A percentile compares a stretch with the other conserved stretches of the same genome.
Conservation (phyloP, 1,140 invertebrate genomes). For the Paramacrobiotus metropolitanus region DNA sequence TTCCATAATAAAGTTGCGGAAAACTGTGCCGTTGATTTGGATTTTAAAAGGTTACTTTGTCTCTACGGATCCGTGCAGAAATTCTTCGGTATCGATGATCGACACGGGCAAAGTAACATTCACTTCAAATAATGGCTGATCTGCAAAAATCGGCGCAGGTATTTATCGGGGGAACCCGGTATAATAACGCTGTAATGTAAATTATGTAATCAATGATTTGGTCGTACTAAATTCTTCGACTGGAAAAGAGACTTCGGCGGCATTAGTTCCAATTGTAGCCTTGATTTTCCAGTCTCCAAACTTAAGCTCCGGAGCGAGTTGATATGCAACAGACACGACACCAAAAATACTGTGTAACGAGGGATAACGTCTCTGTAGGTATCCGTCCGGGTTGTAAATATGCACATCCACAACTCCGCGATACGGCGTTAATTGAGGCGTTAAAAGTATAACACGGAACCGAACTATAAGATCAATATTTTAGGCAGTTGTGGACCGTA, state of each 20-base stretch:
- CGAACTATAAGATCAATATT: slow-evolving; percentile 23
- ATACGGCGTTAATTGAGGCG: slow-evolving; percentile 25
- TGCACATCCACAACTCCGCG: slow-evolving; percentile 27
- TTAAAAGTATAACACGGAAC: slow-evolving; percentile 25
- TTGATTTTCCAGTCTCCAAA: not conserved
- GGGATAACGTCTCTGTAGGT: not conserved
- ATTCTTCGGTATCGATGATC: slow-evolving; percentile 58
- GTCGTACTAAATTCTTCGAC: slow-evolving; percentile 3
- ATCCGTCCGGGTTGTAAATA: slow-evolving; percentile 13
- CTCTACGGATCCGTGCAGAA: slow-evolving; percentile 54
- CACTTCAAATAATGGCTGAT: slow-evolving; percentile 36
- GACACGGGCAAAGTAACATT: slow-evolving; percentile 87
- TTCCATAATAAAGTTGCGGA: not conserved
- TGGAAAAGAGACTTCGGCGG: not conserved
- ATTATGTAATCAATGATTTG: not conserved
- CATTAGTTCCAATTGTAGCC: not conserved
- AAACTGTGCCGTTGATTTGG: not conserved
- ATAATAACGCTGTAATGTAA: not conserved
- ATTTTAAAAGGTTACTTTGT: slow-evolving; percentile 65
- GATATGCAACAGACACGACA: not conserved
- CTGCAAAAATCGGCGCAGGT: slow-evolving; percentile 14
- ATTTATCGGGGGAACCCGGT: not conserved
- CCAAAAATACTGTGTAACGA: not conserved
- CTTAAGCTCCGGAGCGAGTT: not conserved
- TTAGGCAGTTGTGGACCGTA: no score